These are phyloP conservation scores for Eupithecia subfuscata DNA, from an alignment of 2,888 invertebrate genomes.

Conservation along the genomic window DNA sequence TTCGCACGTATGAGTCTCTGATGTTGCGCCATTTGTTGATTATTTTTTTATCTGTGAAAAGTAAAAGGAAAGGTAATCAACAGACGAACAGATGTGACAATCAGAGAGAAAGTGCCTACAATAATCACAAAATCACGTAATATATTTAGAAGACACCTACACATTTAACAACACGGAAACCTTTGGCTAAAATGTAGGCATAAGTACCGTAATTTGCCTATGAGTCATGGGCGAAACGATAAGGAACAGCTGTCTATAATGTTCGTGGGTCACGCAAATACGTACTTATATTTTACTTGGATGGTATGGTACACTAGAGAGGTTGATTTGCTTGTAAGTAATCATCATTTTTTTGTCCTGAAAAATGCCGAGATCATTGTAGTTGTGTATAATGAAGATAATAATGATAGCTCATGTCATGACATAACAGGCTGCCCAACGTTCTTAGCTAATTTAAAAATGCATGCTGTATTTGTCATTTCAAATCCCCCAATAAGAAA, in stretches of 20 bases:
- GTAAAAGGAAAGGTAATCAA: neutral
- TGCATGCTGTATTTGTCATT: neutral
- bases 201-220: conserved; percentile 12
- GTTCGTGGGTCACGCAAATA: conserved; percentile 23
- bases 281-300: neutral
- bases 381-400: neutral
- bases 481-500: neutral
- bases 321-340: neutral
- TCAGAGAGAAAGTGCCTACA: neutral
- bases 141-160: neutral
- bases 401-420: no score
- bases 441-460: no score
- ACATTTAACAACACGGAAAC: neutral
- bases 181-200: neutral
- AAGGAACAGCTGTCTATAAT: conserved; percentile 25
- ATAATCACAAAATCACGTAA: neutral
- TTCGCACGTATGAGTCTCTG: conserved; percentile 72
- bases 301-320: neutral
- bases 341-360: neutral
- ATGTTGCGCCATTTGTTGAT: conserved; percentile 76
- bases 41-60: conserved; percentile 67
- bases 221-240: conserved; percentile 19
- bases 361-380: neutral
- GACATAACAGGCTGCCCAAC: neutral
- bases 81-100: neutral